Base-by-base conservation (phyloP, 2,797 vertebrate species). In the Salmo trutta region DNA sequence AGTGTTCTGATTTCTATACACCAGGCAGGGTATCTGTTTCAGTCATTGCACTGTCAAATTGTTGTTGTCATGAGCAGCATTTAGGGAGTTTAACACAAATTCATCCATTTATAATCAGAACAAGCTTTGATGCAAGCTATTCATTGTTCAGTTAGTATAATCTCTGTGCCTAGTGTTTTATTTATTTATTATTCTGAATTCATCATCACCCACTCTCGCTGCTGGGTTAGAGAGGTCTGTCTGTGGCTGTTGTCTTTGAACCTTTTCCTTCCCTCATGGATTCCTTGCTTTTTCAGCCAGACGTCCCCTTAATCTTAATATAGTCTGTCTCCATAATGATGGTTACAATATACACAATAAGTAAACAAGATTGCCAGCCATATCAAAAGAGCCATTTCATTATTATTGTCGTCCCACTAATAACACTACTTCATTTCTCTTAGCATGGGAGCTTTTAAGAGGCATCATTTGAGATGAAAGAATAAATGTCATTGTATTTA, bases 401-500 rank as follows among this genome's bases (percentile, higher is more conserved):
- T 81, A 69, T 56, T 41, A 3, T 17, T 36, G 21, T 27, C 66
- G 10, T 70, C 54, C 64, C 62, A 12, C 56, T 53, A 27, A 71
- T 29, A 62, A 41, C 51, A 5, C 12, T 21, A 24, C 54, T 54
- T 66, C n/a, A 84, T 82, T 82, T 76, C 68, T 79, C 53, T 69
- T 59, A 31, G 59, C 41, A 64, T 0, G 36, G 31, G 66, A 70
- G 53, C 75, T 76, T 74, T 70, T 53, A 81, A 81, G 76, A 75
- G 10, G 5, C 16, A 71, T 52, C 27, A 36, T 70, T 41, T 70
- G 21, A 67, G 69, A 52, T 41, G 54, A 64, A 29, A 79, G 24
- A 83, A 75, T 73, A 51, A 80, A 80, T 81, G 36, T 64, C 29
- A 79, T 78, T 71, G 75, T 47, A 67, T 85, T 87, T 81, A 73